Percentiles rank a stretch among this genome's conserved stretches.
These are phyloP conservation scores for Colossoma macropomum DNA, from an alignment of 2,113 vertebrate genomes.

Conservation along the genomic window DNA sequence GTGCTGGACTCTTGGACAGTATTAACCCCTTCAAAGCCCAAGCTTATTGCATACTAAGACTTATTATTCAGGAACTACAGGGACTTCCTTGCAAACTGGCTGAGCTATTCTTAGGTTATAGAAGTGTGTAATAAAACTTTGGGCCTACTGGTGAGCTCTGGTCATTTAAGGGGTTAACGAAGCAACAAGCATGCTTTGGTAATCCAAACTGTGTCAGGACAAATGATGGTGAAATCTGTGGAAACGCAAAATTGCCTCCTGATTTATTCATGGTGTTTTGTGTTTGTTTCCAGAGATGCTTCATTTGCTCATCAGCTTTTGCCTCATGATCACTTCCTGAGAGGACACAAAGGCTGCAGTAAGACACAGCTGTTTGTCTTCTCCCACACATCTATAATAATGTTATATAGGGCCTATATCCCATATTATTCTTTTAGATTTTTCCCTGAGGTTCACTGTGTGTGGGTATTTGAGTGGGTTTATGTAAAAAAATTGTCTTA, in stretches of 20 bases:
- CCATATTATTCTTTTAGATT: too few relatives aligned
- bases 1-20: background rate
- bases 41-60: too few relatives aligned
- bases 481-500: too few relatives aligned
- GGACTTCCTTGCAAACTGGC: too few relatives aligned
- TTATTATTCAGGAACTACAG: too few relatives aligned
- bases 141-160: too few relatives aligned
- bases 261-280: slow-evolving; percentile 39
- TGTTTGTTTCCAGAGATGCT: slow-evolving; percentile 22
- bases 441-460: too few relatives aligned
- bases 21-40: too few relatives aligned
- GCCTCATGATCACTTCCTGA: slow-evolving; percentile 21
- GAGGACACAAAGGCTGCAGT: slow-evolving; percentile 20
- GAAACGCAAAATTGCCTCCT: slow-evolving; percentile 23
- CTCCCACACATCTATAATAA: background rate
- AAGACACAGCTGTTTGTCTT: background rate
- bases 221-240: background rate
- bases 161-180: too few relatives aligned
- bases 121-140: too few relatives aligned
- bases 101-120: too few relatives aligned
- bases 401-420: background rate
- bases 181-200: background rate
- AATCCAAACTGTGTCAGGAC: slow-evolving; percentile 1
- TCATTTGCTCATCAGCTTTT: slow-evolving; percentile 35
- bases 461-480: background rate